phyloP scores from a whole-genome alignment of 2,888 invertebrate species.

The Epinotia demarniana region DNA sequence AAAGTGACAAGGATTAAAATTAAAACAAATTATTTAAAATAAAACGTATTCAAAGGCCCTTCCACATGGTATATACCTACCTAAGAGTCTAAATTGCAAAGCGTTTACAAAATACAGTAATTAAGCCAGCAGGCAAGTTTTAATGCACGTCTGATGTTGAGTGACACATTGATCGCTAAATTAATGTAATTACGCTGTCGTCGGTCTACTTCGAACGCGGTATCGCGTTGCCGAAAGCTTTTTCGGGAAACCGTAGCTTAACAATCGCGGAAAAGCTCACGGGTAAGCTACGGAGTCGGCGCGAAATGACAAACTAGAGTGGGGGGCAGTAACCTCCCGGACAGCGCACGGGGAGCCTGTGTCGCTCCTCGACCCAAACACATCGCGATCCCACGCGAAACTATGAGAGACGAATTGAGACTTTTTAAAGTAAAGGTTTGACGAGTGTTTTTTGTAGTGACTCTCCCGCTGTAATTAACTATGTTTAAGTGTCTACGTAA shows the following conservation, averaged over 20 bases:
- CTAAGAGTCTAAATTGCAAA: constrained; percentile 20
- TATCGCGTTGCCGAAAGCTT: constrained; percentile 40
- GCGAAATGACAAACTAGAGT: constrained; percentile 75
- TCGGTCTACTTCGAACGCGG: constrained; percentile 34
- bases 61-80: background rate
- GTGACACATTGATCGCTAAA: constrained; percentile 43
- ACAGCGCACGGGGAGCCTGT: constrained; percentile 71
- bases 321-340: constrained; percentile 79
- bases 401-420: constrained; percentile 52
- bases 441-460: constrained; percentile 8
- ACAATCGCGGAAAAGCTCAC: constrained; percentile 66
- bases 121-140: constrained; percentile 30
- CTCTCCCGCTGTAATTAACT: constrained; percentile 47
- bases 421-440: constrained; percentile 7
- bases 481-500: constrained; percentile 58
- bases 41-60: background rate
- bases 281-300: constrained; percentile 76
- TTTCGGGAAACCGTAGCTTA: constrained; percentile 56
- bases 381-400: constrained; percentile 74
- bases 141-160: constrained; percentile 35
- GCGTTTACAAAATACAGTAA: constrained; percentile 20
- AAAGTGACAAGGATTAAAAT: background rate
- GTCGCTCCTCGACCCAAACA: constrained; percentile 63
- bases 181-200: constrained; percentile 44
- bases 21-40: background rate